phyloP scores from a whole-genome alignment of 2,888 invertebrate species.

The Capitulum mitella region DNA sequence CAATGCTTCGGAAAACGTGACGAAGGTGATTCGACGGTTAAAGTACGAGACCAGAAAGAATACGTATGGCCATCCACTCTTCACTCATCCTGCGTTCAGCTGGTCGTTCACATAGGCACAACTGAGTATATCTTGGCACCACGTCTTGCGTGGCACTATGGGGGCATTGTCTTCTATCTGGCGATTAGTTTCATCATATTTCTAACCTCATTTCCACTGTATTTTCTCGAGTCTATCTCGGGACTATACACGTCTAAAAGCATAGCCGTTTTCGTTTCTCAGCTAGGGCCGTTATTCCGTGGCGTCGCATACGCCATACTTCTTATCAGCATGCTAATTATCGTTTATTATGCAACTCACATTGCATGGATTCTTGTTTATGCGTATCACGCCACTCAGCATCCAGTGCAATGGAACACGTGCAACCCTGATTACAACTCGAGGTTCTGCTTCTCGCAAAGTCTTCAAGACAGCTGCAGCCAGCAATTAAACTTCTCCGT shows the following conservation, averaged over 20 bases:
- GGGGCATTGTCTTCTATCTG: background rate
- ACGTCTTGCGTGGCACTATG: background rate
- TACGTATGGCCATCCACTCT: background rate
- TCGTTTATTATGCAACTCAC: background rate
- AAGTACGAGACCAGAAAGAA: too few relatives aligned
- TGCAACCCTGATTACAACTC: background rate
- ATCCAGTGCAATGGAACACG: background rate
- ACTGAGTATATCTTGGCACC: background rate
- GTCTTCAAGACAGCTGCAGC: background rate
- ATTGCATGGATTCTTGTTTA: background rate
- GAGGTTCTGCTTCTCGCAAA: background rate
- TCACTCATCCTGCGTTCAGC: background rate
- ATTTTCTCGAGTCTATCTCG: background rate
- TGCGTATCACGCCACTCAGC: background rate
- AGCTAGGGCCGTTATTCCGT: background rate
- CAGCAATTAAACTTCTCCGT: background rate
- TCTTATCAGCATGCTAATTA: background rate
- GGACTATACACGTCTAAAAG: background rate
- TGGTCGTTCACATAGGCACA: background rate
- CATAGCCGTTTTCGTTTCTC: background rate
- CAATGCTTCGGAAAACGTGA: too few relatives aligned
- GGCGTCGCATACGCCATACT: background rate
- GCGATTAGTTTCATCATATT: background rate
- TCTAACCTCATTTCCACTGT: background rate
- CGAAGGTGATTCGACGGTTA: too few relatives aligned